Conservation (phyloP, 2,797 vertebrate species). For the Leuciscus waleckii region DNA sequence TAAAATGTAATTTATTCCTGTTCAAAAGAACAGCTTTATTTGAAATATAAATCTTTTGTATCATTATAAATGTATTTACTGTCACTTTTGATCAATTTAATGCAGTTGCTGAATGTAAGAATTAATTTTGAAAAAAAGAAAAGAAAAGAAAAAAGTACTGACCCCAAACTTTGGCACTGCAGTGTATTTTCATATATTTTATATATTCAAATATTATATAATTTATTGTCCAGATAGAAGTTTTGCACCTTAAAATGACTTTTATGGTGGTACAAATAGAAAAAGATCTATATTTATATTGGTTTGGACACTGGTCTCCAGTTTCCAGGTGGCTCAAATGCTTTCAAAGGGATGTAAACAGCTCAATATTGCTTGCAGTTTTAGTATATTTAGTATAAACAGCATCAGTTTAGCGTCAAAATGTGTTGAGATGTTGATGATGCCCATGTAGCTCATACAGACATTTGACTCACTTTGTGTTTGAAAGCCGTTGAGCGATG, state of each 20-base stretch:
- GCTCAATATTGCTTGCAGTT: background rate
- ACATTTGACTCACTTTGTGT: background rate
- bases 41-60: background rate
- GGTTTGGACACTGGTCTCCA: background rate
- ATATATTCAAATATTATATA: background rate
- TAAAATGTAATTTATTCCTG: background rate
- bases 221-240: background rate
- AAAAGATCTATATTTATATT: background rate
- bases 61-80: background rate
- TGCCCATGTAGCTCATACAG: background rate
- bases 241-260: background rate
- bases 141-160: background rate
- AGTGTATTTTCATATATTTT: background rate
- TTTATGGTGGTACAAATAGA: background rate
- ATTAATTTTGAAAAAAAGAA: background rate
- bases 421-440: background rate
- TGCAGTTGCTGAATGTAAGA: background rate
- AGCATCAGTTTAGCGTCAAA: background rate
- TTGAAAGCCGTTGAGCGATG: conserved; percentile 62
- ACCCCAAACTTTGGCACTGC: background rate
- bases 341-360: background rate
- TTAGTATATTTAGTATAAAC: background rate
- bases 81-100: background rate
- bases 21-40: background rate
- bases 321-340: background rate